Percentiles rank a stretch among this genome's conserved stretches.
phyloP scores from a whole-genome alignment of 2,888 invertebrate genomes.

The Nysson spinosus region DNA sequence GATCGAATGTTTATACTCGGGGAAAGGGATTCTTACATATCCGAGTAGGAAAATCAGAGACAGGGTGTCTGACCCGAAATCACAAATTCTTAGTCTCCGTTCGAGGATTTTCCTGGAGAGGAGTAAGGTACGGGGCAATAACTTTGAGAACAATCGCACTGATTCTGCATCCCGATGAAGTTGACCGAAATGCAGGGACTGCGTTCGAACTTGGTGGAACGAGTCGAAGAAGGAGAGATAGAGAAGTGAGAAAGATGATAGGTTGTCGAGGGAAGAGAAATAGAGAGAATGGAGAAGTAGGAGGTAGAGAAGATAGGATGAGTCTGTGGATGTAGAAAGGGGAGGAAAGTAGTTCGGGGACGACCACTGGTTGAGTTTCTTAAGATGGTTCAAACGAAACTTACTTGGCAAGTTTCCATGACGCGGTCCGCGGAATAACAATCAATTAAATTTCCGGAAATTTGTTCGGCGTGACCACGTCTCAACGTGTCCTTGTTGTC shows the following conservation, averaged over 20 bases:
- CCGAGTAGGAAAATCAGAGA: background rate
- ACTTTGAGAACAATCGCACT: conserved; percentile 45
- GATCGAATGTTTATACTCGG: too few species aligned
- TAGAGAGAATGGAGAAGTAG: background rate
- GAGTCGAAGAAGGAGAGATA: background rate
- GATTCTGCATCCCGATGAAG: conserved; percentile 54
- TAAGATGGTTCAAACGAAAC: conserved; percentile 47
- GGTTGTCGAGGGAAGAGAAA: conserved; percentile 1
- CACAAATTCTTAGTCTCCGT: conserved; percentile 27
- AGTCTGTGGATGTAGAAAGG: conserved; percentile 3
- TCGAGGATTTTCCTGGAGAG: background rate
- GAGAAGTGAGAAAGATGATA: background rate
- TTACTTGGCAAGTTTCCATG: conserved; percentile 57
- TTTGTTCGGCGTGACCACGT: conserved; percentile 22
- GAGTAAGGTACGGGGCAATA: conserved; percentile 24
- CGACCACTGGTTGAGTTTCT: conserved; percentile 58
- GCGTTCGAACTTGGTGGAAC: conserved; percentile 19
- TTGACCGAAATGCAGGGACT: conserved; percentile 22
- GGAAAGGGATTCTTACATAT: too few species aligned
- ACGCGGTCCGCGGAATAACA: conserved; percentile 49
- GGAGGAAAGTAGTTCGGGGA: conserved; percentile 21
- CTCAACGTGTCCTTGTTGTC: conserved; percentile 4
- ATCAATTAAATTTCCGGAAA: conserved; percentile 59
- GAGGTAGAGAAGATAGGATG: conserved; percentile 20
- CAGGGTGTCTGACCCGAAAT: conserved; percentile 15